These are phyloP conservation scores for Dicrostonyx torquatus DNA, from an alignment of 2,797 vertebrate species.

Conservation along the genomic window DNA sequence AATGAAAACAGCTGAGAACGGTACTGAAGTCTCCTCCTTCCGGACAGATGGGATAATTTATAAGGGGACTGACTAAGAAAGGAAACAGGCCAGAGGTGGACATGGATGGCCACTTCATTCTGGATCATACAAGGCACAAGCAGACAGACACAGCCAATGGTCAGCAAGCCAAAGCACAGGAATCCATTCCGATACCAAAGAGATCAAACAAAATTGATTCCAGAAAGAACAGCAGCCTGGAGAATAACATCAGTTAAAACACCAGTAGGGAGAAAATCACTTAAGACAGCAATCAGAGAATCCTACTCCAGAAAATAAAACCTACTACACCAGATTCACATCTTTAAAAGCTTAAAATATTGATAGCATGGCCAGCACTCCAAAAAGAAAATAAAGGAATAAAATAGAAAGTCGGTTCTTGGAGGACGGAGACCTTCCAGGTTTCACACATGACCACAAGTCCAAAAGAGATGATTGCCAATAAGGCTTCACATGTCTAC, in stretches of 20 bases:
- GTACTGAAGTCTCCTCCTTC: background rate
- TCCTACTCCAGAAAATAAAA: background rate
- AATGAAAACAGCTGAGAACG: background rate
- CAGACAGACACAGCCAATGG: background rate
- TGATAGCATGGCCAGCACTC: background rate
- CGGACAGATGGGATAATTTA: background rate
- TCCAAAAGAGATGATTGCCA: background rate
- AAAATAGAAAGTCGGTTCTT: background rate
- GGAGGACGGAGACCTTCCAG: background rate
- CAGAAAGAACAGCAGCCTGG: background rate
- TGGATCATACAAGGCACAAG: no score
- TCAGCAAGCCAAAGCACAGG: background rate
- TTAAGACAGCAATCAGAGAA: background rate
- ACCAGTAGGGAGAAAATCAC: background rate
- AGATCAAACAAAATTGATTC: background rate
- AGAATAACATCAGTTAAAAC: background rate
- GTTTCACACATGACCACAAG: background rate
- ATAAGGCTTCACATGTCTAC: background rate
- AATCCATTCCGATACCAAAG: background rate
- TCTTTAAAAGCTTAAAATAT: background rate
- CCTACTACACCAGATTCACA: background rate
- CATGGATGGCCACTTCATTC: background rate
- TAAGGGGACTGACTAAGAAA: background rate
- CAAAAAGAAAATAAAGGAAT: background rate
- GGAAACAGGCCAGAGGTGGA: background rate